These are phyloP conservation scores for Benthochromis sp. DNA, from an alignment of 2,113 vertebrate genomes.

Conservation along the genomic window DNA sequence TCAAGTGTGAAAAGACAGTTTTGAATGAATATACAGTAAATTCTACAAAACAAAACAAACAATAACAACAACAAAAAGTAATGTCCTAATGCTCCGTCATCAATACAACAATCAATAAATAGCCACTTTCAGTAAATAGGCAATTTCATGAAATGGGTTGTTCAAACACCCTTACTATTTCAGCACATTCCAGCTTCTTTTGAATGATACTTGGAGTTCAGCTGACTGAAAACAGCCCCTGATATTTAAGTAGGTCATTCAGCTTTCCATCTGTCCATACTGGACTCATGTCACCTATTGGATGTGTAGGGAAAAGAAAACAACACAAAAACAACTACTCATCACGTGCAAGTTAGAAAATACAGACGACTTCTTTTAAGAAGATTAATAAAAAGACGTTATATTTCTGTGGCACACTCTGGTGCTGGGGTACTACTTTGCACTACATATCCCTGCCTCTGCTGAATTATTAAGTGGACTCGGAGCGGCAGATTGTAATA, in stretches of 20 bases:
- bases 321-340: not conserved
- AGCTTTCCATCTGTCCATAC: conserved; percentile 28
- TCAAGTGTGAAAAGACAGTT: not conserved
- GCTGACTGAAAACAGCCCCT: conserved; percentile 1
- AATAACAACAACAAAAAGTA: not conserved
- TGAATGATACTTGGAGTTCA: not conserved
- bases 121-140: not conserved
- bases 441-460: not conserved
- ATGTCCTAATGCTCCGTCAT: not conserved
- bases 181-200: not conserved
- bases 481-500: not conserved
- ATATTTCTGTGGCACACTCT: not conserved
- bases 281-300: not conserved
- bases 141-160: not conserved
- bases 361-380: not conserved
- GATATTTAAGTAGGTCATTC: conserved; percentile 45
- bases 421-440: not conserved
- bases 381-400: not conserved
- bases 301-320: not conserved
- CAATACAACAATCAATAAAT: not conserved
- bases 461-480: not conserved
- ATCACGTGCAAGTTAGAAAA: not conserved
- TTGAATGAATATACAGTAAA: not conserved
- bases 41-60: not conserved
- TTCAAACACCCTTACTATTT: not conserved